Base-by-base conservation (phyloP, 92 coral and sea anemone genomes). In the Umimayanthus chanpuru region DNA sequence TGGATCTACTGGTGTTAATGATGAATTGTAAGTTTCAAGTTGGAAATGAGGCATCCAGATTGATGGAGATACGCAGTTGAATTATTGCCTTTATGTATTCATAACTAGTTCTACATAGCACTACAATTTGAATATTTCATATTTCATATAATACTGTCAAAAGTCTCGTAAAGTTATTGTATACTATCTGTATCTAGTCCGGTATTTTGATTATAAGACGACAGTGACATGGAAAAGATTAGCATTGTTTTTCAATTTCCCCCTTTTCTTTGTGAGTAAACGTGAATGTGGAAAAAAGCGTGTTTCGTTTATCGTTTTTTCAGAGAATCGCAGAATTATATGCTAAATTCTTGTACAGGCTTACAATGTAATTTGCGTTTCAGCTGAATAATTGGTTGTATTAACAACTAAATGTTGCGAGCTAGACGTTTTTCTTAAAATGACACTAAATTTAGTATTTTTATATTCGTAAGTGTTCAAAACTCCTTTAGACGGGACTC, bases 21-120 rank as follows among this genome's bases (percentile, higher is more conserved):
- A 95, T 67, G 98, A 95, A 91, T 89, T 95, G 98, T 95, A 93
- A 95, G 98, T 95, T 36, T 16, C 15, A 86, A 86, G 68, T 36
- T 58, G 72, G 56, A 50, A 25, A 32, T 21, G 26, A 43, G 4
- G 14, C 29, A 39, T 61, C 26, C 68, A 14, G 49, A 66, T 58
- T 12, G 18, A 1, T 80, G 8, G 41, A 43, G 61, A 30, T 18
- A 41, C 23, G 49, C 58, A 41, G 58, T 23, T 77, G 58, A 77
- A 71, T 29, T 29, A 71, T 8, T 71, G 18, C 14, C 58, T 53
- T 11, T 53, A 53, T 16, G 44, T 40, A 6, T 20, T 20, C 53
- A 32, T 32, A 32, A 32, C 30, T 38, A 29, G 77, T 73, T 73
- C 77, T 38, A 41, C 30, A 36, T 5, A 20, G 26, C 26, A 61